Percentiles rank a stretch among this genome's conserved stretches.
These are phyloP conservation scores for Climacteris rufus DNA, from an alignment of 2,113 vertebrate genomes.

Conservation along the genomic window DNA sequence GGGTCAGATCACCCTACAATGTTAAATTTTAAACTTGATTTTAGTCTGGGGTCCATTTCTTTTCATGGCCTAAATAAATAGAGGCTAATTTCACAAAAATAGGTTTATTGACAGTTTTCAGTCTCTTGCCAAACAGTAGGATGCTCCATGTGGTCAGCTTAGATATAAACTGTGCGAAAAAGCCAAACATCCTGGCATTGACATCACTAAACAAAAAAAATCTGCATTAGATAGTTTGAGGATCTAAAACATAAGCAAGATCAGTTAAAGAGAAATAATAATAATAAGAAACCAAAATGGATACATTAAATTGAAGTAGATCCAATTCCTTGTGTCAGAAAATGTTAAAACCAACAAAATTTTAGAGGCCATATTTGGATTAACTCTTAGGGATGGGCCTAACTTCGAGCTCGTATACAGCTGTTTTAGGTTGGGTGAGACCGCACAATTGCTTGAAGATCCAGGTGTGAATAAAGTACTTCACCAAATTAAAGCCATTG, in stretches of 20 bases:
- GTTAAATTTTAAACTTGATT: background rate
- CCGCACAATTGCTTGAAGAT: background rate
- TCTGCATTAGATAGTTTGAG: background rate
- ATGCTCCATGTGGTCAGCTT: background rate
- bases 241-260: background rate
- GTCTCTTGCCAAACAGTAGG: background rate
- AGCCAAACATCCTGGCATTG: background rate
- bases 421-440: background rate
- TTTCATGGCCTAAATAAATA: background rate
- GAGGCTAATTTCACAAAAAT: background rate
- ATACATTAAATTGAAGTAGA: background rate
- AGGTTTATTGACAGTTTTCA: background rate
- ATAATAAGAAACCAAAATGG: background rate
- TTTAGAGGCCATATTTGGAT: background rate
- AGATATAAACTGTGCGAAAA: background rate
- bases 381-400: background rate
- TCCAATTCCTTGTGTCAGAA: background rate
- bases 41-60: background rate
- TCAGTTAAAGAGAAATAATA: background rate
- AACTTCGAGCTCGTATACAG: background rate
- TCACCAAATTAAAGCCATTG: background rate
- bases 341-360: background rate
- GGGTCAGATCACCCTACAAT: background rate
- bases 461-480: background rate
- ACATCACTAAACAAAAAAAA: background rate